Base-by-base conservation (phyloP, 2,888 invertebrate species). In the Zhengitettix transpicula region DNA sequence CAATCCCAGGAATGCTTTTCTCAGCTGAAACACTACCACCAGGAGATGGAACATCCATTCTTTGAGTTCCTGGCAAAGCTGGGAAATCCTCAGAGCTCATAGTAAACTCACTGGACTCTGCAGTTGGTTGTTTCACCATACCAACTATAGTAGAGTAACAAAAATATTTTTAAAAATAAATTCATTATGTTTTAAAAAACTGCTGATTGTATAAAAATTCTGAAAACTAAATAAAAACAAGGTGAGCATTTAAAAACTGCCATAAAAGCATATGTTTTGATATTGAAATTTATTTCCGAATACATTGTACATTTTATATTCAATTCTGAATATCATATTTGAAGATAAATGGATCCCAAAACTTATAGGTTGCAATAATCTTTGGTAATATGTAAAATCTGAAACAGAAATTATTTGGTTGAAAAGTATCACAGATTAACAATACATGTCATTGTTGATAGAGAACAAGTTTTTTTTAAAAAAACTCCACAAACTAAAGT, bases 61-160 rank as follows among this genome's bases (percentile, higher is more conserved):
- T 63, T 68, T 88, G 87, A 66, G 91, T 91, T 69, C 98, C 98
- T 66, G 98, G 99, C 72, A 99, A 79, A 73, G 99, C 99, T 68
- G 99, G 99, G 77, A 99, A 99, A 78, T 99, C 99, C 78, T 99
- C 98, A 69, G 89, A 93, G 70, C 96, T 96, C 87, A 99, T 99
- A 71, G 93, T 90, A 77, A 94, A 94, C 77, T 94, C 93, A 66
- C 87, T 90, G 71, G 92, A 84, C 75, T 93, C 93, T 57, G 89
- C 84, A 70, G 90, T 89, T 65, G 93, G 93, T 76, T 92, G 91
- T 77, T 94, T 94, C 68, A 93, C 92, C 91, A 93, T 92, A 72
- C 92, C 92, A 76, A 92, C 88, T 88, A 75, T 57, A 74, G 41
- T 55, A 51, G 15, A 56, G 41, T 66, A 65, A 56, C 57, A 52